A percentile compares a stretch with the other conserved stretches of the same genome.
These are phyloP conservation scores for Enteromius thamalakanensis DNA, from an alignment of 2,797 vertebrate genomes.

Conservation along the genomic window DNA sequence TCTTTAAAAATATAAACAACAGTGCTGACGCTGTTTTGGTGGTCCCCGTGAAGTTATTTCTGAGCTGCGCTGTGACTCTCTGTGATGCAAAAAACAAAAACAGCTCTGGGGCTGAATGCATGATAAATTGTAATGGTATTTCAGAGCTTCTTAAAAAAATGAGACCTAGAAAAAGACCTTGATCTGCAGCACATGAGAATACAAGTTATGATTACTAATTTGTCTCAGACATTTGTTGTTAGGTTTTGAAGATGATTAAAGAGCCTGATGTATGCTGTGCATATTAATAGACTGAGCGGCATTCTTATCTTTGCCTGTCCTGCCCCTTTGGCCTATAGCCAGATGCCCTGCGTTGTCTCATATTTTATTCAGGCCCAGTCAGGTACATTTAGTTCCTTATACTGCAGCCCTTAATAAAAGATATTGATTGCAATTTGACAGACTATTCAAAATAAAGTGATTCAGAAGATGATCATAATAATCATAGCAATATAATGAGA, in stretches of 20 bases:
- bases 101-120: constrained; percentile 31
- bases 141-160: background rate
- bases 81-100: constrained; percentile 38
- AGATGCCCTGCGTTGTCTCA: constrained; percentile 2
- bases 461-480: background rate
- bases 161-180: background rate
- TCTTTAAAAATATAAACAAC: constrained; percentile 25
- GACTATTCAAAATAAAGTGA: background rate
- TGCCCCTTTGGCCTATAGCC: constrained; percentile 1
- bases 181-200: background rate
- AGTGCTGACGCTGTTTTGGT: background rate
- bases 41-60: constrained; percentile 17
- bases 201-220: background rate
- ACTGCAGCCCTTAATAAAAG: background rate
- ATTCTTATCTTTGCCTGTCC: background rate
- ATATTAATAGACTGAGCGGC: background rate
- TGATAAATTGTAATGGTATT: constrained; percentile 41
- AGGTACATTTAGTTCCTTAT: background rate
- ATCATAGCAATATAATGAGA: background rate
- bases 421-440: background rate
- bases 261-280: background rate
- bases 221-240: background rate
- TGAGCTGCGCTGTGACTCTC: background rate
- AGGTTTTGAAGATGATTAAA: background rate
- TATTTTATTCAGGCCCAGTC: background rate